Evolutionary conservation across 2,113 vertebrate species (phyloP).

Genomic region (Corythoichthys intestinalis): DNA sequence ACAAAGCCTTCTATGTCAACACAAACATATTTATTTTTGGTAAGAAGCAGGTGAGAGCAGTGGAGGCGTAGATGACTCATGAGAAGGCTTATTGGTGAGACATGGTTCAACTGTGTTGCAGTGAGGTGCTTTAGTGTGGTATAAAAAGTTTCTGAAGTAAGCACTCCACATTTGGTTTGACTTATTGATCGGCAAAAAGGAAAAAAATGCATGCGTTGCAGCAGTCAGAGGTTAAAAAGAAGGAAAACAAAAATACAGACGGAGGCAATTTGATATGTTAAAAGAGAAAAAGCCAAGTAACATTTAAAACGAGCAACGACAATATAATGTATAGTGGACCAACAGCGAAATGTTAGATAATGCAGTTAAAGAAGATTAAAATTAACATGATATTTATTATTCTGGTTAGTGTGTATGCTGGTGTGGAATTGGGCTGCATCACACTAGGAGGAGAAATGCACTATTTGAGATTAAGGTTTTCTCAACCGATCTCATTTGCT

Average conservation of each 20-base stretch:
- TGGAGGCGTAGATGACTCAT: slow-evolving; percentile 12
- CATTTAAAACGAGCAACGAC: not conserved
- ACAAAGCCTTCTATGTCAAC: not conserved
- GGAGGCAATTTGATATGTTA: not conserved
- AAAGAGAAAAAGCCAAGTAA: not conserved
- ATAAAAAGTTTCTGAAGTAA: slow-evolving; percentile 46
- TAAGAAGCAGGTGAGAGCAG: slow-evolving; percentile 11
- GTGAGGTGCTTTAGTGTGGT: slow-evolving; percentile 42
- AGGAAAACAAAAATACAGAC: slow-evolving; percentile 18
- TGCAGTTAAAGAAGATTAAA: not conserved
- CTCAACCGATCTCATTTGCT: not conserved
- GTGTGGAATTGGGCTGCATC: not conserved
- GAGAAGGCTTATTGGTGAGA: slow-evolving; percentile 43
- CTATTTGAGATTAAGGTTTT: not conserved
- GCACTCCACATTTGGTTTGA: slow-evolving; percentile 41
- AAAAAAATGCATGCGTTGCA: slow-evolving; percentile 17
- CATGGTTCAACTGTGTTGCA: slow-evolving; percentile 33
- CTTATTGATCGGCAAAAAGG: slow-evolving; percentile 47
- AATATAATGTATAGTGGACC: not conserved
- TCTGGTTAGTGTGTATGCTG: not conserved
- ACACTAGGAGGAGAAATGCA: not conserved
- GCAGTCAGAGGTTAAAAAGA: slow-evolving; percentile 31
- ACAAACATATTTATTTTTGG: slow-evolving; percentile 13
- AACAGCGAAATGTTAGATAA: not conserved
- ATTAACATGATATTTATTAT: not conserved